Conservation (phyloP, 2,888 invertebrate genomes). For the Lissonota sp. region DNA sequence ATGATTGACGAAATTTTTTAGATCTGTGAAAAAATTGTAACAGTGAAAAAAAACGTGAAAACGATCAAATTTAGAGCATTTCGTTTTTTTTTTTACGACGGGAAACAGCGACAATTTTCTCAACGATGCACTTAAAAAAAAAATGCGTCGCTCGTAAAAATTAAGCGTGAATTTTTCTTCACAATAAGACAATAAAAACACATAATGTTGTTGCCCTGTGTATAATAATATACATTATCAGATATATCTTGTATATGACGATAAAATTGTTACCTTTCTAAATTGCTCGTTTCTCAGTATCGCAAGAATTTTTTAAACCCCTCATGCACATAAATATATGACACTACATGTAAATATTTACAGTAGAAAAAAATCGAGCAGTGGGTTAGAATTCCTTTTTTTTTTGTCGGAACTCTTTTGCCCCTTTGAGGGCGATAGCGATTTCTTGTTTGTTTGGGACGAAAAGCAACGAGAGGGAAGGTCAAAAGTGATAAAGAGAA, state of each 20-base stretch:
- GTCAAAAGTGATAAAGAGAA: conserved; percentile 32
- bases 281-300: conserved; percentile 32
- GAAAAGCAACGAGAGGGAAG: conserved; percentile 16
- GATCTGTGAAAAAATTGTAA: background rate
- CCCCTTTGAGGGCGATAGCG: conserved; percentile 53
- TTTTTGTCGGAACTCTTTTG: conserved; percentile 46
- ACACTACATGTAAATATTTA: background rate
- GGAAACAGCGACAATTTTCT: conserved; percentile 11
- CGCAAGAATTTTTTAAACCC: background rate
- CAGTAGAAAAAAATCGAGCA: background rate
- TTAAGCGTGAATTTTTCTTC: background rate
- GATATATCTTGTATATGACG: conserved; percentile 20
- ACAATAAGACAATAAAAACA: background rate
- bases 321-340: conserved; percentile 5
- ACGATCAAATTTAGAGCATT: background rate
- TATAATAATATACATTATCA: background rate
- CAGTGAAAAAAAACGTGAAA: background rate
- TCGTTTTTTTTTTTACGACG: conserved; percentile 13
- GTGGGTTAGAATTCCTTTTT: background rate
- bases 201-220: background rate
- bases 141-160: conserved; percentile 1
- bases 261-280: conserved; percentile 34
- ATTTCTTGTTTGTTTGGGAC: conserved; percentile 51
- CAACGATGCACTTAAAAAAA: conserved; percentile 18
- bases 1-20: background rate